Evolutionary conservation across 1,140 invertebrate species (phyloP).

Genomic region (Fopius arisanus): DNA sequence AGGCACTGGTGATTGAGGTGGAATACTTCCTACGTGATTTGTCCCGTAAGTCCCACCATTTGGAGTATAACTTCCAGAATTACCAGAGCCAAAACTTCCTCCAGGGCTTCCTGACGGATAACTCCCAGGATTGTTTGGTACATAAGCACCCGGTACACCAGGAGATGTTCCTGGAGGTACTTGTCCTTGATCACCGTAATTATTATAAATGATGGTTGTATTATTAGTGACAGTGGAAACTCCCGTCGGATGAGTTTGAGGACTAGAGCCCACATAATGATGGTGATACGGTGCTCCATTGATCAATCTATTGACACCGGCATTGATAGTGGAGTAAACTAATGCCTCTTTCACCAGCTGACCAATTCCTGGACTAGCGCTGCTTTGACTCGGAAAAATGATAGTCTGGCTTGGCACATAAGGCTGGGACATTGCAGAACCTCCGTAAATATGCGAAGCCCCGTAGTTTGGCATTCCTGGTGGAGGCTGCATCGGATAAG

Average conservation of each 20-base stretch:
- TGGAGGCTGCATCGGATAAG: constrained; percentile 41
- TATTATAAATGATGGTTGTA: constrained; percentile 50
- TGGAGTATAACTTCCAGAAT: neutral
- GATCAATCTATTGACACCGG: constrained; percentile 50
- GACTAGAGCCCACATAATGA: constrained; percentile 15
- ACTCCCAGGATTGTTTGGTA: neutral
- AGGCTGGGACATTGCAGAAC: constrained; percentile 33
- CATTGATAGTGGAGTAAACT: constrained; percentile 51
- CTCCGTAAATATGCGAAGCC: constrained; percentile 24
- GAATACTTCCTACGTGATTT: neutral
- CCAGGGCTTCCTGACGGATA: neutral
- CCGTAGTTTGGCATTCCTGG: constrained; percentile 37
- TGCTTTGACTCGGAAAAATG: constrained; percentile 42
- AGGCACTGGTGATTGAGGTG: neutral
- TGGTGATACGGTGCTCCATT: constrained; percentile 38
- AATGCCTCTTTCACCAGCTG: constrained; percentile 54
- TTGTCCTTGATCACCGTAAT: constrained; percentile 33
- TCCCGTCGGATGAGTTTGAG: neutral
- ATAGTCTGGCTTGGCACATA: constrained; percentile 51
- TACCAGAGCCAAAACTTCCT: neutral
- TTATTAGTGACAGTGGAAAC: constrained; percentile 36
- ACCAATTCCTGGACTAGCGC: constrained; percentile 45
- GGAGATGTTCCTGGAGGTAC: neutral
- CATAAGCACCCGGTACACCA: constrained; percentile 7
- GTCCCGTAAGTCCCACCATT: neutral